phyloP scores from a whole-genome alignment of 2,797 vertebrate genomes.

The Notolabrus celidotus region DNA sequence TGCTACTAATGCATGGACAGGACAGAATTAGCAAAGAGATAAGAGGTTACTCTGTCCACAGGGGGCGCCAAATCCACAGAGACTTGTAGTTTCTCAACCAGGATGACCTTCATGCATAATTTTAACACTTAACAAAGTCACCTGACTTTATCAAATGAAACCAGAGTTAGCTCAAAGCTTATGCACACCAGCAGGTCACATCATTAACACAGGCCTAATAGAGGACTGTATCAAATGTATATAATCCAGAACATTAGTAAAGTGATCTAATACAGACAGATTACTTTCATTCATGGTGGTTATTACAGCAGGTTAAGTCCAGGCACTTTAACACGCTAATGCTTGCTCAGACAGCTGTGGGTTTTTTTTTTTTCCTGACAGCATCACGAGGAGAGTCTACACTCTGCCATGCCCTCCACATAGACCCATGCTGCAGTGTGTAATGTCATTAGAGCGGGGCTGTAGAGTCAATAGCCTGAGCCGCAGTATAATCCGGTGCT shows the following conservation, averaged over 20 bases:
- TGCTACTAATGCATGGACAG: too few species aligned
- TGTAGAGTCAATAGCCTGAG: conserved; percentile 62
- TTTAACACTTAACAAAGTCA: too few species aligned
- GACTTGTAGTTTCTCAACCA: too few species aligned
- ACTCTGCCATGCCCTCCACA: neutral
- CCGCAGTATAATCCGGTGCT: conserved; percentile 49
- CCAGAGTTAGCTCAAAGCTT: too few species aligned
- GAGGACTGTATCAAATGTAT: neutral
- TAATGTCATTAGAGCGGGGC: conserved; percentile 30
- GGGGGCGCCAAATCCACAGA: too few species aligned
- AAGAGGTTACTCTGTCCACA: too few species aligned
- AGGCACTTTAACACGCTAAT: neutral
- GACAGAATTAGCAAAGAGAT: too few species aligned
- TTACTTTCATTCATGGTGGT: neutral
- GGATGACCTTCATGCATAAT: too few species aligned
- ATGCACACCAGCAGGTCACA: too few species aligned
- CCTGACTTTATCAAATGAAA: too few species aligned
- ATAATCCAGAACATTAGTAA: conserved; percentile 5
- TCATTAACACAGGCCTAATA: too few species aligned
- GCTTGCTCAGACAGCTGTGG: neutral
- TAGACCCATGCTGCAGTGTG: neutral
- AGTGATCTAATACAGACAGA: neutral
- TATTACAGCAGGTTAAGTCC: neutral
- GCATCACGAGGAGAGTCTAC: neutral
- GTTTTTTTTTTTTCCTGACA: neutral